These are phyloP conservation scores for Ia io DNA, from an alignment of 2,113 vertebrate genomes.

Conservation along the genomic window DNA sequence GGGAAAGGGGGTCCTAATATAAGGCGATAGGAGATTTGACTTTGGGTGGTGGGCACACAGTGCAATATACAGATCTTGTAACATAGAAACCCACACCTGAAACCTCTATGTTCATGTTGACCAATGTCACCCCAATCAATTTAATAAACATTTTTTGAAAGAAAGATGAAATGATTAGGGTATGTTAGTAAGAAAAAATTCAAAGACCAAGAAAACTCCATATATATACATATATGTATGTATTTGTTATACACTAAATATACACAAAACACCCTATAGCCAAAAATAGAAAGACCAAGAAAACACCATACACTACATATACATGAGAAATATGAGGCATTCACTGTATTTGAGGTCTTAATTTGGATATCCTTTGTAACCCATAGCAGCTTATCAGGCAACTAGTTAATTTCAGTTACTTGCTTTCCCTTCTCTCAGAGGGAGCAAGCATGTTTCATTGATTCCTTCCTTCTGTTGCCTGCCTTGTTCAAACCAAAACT, in stretches of 20 bases:
- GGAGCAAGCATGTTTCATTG: not conserved
- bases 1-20: too few relatives aligned
- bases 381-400: too few relatives aligned
- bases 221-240: too few relatives aligned
- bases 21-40: too few relatives aligned
- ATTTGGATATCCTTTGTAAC: not conserved
- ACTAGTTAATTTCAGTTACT: not conserved
- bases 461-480: not conserved
- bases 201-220: not conserved
- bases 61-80: too few relatives aligned
- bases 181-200: not conserved
- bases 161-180: not conserved
- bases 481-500: not conserved
- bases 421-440: not conserved
- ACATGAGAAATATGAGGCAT: not conserved
- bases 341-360: not conserved
- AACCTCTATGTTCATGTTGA: too few relatives aligned
- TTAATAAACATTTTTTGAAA: too few relatives aligned
- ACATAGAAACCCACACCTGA: too few relatives aligned
- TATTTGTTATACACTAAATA: not conserved
- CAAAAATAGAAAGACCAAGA: too few relatives aligned
- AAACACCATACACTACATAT: not conserved
- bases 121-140: too few relatives aligned
- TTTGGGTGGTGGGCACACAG: too few relatives aligned
- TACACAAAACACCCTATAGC: not conserved